phyloP scores from a whole-genome alignment of 2,113 vertebrate genomes.

The Dipodomys merriami region DNA sequence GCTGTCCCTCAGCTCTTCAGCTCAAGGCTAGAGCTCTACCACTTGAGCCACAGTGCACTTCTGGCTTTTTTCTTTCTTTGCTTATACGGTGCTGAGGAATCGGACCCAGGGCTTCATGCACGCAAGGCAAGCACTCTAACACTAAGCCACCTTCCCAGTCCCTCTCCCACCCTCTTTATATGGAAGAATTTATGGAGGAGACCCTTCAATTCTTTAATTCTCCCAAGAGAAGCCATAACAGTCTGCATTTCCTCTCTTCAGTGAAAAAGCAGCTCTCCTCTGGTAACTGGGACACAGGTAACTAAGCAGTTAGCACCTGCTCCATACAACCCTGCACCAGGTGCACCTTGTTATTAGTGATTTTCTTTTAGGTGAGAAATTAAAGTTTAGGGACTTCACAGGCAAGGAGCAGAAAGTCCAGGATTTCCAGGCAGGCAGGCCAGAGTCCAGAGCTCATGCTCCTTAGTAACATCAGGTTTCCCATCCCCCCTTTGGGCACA shows the following conservation, averaged over 20 bases:
- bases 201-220: neutral
- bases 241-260: neutral
- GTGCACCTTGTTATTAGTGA: neutral
- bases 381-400: neutral
- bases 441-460: neutral
- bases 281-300: neutral
- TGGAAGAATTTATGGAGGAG: neutral
- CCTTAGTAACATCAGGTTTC: neutral
- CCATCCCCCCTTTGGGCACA: neutral
- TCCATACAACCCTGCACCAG: neutral
- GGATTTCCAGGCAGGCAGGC: neutral
- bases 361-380: conserved; percentile 14
- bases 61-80: too few relatives aligned
- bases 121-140: too few relatives aligned
- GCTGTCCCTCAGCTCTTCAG: too few relatives aligned
- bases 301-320: neutral
- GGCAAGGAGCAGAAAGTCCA: neutral
- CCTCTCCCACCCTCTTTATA: neutral
- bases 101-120: too few relatives aligned
- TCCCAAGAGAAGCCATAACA: neutral
- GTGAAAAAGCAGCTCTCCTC: neutral
- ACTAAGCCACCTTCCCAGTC: too few relatives aligned
- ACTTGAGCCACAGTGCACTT: too few relatives aligned
- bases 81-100: too few relatives aligned
- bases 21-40: too few relatives aligned